Evolutionary conservation across 2,888 invertebrate species (phyloP).

Genomic region (Endotricha flammealis): DNA sequence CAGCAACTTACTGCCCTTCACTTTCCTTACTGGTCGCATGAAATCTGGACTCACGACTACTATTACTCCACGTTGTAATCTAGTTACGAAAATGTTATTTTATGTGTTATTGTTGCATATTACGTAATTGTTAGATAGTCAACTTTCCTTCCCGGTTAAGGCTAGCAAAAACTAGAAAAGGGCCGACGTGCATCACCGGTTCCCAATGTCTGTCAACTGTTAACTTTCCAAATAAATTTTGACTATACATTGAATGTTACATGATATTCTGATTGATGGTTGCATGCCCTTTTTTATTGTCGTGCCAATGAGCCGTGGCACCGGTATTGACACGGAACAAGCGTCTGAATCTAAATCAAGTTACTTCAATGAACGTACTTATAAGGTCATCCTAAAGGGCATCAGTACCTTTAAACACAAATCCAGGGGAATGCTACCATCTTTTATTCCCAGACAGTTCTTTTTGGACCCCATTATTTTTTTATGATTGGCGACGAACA

Average conservation of each 20-base stretch:
- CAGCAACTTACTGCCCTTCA: constrained; percentile 10
- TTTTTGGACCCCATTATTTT: too few species aligned
- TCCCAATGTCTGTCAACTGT: constrained; percentile 13
- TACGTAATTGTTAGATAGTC: constrained; percentile 44
- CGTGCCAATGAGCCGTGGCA: neutral
- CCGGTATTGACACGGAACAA: neutral
- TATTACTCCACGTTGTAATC: constrained; percentile 13
- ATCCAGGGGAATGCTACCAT: too few species aligned
- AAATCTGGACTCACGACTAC: constrained; percentile 9
- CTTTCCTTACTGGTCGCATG: constrained; percentile 2
- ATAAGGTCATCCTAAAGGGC: too few species aligned
- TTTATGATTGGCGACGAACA: too few species aligned
- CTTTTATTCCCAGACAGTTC: too few species aligned
- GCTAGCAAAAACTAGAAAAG: constrained; percentile 41
- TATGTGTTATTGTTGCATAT: constrained; percentile 28
- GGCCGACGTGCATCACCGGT: constrained; percentile 25
- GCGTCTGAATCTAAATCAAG: too few species aligned
- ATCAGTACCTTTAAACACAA: too few species aligned
- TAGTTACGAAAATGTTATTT: constrained; percentile 29
- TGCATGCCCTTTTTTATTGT: neutral
- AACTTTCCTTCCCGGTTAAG: constrained; percentile 46
- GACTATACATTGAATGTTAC: neutral
- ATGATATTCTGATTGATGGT: neutral
- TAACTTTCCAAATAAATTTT: constrained; percentile 11
- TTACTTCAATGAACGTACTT: too few species aligned